These are phyloP conservation scores for Mirounga angustirostris DNA, from an alignment of 2,113 vertebrate genomes.

Conservation along the genomic window DNA sequence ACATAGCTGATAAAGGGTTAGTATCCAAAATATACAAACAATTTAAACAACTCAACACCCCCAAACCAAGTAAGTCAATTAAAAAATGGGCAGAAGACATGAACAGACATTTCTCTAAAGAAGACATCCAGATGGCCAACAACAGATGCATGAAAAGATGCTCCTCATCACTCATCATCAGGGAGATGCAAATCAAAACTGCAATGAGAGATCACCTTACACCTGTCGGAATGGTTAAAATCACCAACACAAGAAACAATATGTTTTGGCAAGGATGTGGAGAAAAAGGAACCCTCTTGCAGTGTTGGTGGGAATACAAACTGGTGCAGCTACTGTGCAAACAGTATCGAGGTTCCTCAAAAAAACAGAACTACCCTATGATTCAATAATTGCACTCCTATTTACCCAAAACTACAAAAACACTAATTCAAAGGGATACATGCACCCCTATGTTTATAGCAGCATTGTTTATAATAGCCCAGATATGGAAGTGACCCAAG, in stretches of 20 bases:
- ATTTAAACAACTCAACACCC: neutral
- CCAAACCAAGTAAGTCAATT: neutral
- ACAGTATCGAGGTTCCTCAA: neutral
- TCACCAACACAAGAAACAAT: neutral
- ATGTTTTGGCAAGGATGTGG: neutral
- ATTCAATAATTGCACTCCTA: neutral
- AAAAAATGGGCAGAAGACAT: neutral
- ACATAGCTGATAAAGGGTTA: neutral
- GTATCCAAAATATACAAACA: neutral
- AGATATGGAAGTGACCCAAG: neutral
- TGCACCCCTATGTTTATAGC: neutral
- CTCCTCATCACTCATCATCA: neutral
- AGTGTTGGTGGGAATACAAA: neutral
- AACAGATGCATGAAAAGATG: neutral
- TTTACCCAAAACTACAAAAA: neutral
- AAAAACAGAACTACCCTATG: neutral
- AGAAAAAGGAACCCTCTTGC: neutral
- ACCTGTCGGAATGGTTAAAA: neutral
- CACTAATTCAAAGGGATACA: neutral
- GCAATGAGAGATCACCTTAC: neutral
- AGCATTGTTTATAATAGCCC: neutral
- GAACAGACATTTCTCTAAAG: neutral
- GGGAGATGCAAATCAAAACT: neutral
- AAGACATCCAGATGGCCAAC: neutral
- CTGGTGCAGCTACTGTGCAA: neutral